phyloP scores from a whole-genome alignment of 2,797 vertebrate species.

The Orestias chungarensis region DNA sequence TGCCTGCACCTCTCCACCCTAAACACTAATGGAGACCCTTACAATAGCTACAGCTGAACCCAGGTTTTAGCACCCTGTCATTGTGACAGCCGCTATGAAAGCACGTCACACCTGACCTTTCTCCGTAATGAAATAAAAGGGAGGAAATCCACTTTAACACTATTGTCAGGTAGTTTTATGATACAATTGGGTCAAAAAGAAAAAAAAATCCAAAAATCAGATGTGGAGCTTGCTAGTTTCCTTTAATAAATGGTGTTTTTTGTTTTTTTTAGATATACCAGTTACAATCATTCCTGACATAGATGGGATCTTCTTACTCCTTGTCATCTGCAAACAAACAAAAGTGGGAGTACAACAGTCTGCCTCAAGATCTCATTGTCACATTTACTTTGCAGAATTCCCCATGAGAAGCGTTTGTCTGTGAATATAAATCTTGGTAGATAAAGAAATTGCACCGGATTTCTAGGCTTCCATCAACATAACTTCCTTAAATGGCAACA shows the following conservation, averaged over 20 bases:
- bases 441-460: conserved; percentile 52
- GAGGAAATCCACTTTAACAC: conserved; percentile 13
- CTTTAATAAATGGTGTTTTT: conserved; percentile 12
- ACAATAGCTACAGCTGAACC: conserved; percentile 46
- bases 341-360: conserved; percentile 26
- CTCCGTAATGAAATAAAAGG: conserved; percentile 39
- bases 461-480: conserved; percentile 44
- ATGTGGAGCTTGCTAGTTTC: conserved; percentile 7
- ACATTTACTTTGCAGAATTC: conserved; percentile 45
- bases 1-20: conserved; percentile 47
- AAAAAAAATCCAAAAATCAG: conserved; percentile 18
- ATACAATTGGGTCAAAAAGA: conserved; percentile 36
- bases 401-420: conserved; percentile 33
- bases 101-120: conserved; percentile 44
- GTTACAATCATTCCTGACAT: conserved; percentile 21
- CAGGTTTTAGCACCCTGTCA: conserved; percentile 49
- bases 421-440: conserved; percentile 54
- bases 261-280: conserved; percentile 17
- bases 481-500: conserved; percentile 46
- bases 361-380: conserved; percentile 30
- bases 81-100: conserved; percentile 62
- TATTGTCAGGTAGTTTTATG: conserved; percentile 41
- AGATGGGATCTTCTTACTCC: conserved; percentile 15
- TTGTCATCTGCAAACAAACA: conserved; percentile 40
- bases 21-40: conserved; percentile 58